These are phyloP conservation scores for Eonycteris spelaea DNA, from an alignment of 2,113 vertebrate genomes.

Conservation along the genomic window DNA sequence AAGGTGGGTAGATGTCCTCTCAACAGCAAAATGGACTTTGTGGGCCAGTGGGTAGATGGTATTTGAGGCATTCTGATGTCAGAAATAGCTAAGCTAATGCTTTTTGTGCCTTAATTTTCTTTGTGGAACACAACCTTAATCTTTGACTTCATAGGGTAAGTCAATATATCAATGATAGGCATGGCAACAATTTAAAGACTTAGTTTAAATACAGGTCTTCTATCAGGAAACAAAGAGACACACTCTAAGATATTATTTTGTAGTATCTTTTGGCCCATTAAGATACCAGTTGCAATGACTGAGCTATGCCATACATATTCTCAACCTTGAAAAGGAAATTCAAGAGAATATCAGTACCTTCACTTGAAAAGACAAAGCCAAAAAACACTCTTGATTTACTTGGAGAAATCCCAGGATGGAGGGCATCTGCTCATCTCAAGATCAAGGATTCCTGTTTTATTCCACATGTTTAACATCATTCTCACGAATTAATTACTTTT, in stretches of 20 bases:
- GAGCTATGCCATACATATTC: background rate
- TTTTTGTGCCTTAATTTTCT: background rate
- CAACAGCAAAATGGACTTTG: background rate
- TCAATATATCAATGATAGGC: background rate
- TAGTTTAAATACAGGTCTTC: background rate
- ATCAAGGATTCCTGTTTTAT: constrained; percentile 17
- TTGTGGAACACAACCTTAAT: background rate
- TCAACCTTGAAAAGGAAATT: constrained; percentile 31
- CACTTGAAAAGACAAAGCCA: constrained; percentile 1
- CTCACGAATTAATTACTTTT: constrained; percentile 48
- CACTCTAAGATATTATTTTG: background rate
- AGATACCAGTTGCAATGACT: background rate
- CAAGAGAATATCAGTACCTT: background rate
- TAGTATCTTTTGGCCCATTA: background rate
- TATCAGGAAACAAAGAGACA: background rate
- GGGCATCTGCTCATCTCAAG: background rate
- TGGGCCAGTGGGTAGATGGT: background rate
- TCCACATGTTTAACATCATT: constrained; percentile 44
- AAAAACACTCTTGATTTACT: constrained; percentile 26
- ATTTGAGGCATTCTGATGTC: background rate
- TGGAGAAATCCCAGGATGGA: background rate
- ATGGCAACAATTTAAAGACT: background rate
- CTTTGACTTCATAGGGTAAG: background rate
- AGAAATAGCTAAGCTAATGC: background rate
- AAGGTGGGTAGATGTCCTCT: background rate